phyloP scores from a whole-genome alignment of 2,113 vertebrate species.

The Hyperopisus bebe region DNA sequence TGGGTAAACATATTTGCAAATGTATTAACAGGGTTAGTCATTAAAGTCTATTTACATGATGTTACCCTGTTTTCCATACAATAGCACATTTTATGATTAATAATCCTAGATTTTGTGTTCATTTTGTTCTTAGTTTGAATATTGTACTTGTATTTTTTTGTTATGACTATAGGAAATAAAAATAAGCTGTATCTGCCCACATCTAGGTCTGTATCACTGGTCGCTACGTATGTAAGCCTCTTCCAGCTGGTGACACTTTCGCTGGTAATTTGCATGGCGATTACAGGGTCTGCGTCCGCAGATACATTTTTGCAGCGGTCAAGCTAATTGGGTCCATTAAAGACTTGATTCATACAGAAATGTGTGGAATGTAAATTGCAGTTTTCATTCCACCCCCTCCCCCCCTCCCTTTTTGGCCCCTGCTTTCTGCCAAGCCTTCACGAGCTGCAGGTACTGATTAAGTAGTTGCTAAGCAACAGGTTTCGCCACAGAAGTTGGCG shows the following conservation, averaged over 20 bases:
- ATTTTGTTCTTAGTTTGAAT: neutral
- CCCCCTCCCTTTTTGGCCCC: slow-evolving; percentile 30
- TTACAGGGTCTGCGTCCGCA: neutral
- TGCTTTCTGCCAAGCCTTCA: slow-evolving; percentile 52
- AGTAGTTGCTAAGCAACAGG: slow-evolving; percentile 72
- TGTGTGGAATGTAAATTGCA: slow-evolving; percentile 35
- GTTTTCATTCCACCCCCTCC: slow-evolving; percentile 50
- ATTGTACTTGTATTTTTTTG: neutral
- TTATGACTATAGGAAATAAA: neutral
- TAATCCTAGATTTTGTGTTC: neutral
- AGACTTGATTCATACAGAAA: slow-evolving; percentile 28
- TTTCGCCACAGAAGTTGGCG: slow-evolving; percentile 54
- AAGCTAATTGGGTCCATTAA: slow-evolving; percentile 24
- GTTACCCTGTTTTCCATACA: neutral
- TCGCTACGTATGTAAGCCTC: slow-evolving; percentile 68
- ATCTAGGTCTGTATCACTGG: slow-evolving; percentile 46
- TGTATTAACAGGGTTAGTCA: neutral
- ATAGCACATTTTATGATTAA: neutral
- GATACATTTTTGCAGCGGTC: neutral
- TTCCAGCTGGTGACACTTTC: neutral
- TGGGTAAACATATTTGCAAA: neutral
- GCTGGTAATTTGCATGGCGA: slow-evolving; percentile 11
- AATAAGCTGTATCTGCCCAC: neutral
- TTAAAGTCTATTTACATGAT: neutral
- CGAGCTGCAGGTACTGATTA: slow-evolving; percentile 68